These are phyloP conservation scores for Kryptopterus vitreolus DNA, from an alignment of 2,797 vertebrate genomes.

Conservation along the genomic window DNA sequence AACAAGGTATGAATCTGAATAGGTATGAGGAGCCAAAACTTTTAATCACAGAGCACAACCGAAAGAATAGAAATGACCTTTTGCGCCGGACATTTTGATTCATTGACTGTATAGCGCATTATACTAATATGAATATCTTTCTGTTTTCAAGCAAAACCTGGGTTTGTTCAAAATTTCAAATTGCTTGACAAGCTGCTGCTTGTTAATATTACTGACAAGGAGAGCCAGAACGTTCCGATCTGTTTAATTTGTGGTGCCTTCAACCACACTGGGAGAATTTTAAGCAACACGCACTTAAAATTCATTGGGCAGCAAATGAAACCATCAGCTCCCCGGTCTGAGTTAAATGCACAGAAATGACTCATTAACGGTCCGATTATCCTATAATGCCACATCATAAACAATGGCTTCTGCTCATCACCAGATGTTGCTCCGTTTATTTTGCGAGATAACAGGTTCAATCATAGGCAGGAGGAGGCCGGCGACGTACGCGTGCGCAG, in stretches of 20 bases:
- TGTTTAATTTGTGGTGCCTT: conserved; percentile 18
- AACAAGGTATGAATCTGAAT: neutral
- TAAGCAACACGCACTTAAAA: conserved; percentile 61
- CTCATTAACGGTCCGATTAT: conserved; percentile 75
- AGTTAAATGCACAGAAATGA: conserved; percentile 75
- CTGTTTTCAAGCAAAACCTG: neutral
- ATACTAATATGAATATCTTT: neutral
- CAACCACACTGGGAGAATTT: conserved; percentile 54
- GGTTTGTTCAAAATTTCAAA: neutral
- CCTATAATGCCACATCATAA: conserved; percentile 67
- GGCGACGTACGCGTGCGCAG: neutral
- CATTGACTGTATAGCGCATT: neutral
- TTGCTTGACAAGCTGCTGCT: neutral
- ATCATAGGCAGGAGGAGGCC: conserved; percentile 59
- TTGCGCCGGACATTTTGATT: neutral
- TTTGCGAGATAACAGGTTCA: conserved; percentile 58
- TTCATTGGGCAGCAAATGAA: conserved; percentile 71
- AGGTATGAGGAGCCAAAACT: neutral
- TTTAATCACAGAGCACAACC: neutral
- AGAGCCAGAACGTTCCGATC: neutral
- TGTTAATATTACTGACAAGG: neutral
- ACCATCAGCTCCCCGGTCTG: conserved; percentile 68
- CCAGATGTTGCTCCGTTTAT: conserved; percentile 56
- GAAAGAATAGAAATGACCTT: neutral
- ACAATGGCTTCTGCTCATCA: conserved; percentile 64